Evolutionary conservation across 2,113 vertebrate species (phyloP).

Genomic region (Eonycteris spelaea): DNA sequence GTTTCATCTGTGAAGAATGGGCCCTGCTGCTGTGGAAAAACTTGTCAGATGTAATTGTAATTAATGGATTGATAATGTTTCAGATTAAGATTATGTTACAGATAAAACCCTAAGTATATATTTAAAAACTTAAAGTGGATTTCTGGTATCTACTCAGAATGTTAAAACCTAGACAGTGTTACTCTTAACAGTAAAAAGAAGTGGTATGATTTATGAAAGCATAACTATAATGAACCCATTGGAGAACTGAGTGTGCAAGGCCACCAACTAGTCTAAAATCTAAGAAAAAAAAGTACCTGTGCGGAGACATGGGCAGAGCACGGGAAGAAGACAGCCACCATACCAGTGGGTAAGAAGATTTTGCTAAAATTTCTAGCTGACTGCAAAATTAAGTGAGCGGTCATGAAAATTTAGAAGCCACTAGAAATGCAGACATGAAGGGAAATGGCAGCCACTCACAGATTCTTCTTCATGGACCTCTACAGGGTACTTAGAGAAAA

Average conservation of each 20-base stretch:
- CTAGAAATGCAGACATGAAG: not conserved
- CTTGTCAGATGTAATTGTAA: not conserved
- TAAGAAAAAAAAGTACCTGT: not conserved
- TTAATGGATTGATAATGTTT: not conserved
- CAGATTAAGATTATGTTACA: not conserved
- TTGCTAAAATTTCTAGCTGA: not conserved
- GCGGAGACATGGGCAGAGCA: not conserved
- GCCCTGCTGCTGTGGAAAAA: not conserved
- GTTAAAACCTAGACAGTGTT: not conserved
- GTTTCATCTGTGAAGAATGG: not conserved
- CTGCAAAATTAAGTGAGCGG: not conserved
- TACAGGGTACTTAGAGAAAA: not conserved
- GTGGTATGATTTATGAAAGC: not conserved
- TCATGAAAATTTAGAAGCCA: not conserved
- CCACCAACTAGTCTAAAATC: not conserved
- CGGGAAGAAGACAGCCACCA: not conserved
- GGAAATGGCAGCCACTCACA: not conserved
- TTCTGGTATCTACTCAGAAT: not conserved
- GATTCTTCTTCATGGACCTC: not conserved
- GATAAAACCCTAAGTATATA: not conserved
- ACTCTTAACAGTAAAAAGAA: not conserved
- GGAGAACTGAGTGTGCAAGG: not conserved
- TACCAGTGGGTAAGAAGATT: not conserved
- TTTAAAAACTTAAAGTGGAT: not conserved
- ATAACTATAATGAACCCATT: not conserved